Evolutionary conservation across 2,888 invertebrate genomes (phyloP).

Genomic region (Myopa tessellatipennis): DNA sequence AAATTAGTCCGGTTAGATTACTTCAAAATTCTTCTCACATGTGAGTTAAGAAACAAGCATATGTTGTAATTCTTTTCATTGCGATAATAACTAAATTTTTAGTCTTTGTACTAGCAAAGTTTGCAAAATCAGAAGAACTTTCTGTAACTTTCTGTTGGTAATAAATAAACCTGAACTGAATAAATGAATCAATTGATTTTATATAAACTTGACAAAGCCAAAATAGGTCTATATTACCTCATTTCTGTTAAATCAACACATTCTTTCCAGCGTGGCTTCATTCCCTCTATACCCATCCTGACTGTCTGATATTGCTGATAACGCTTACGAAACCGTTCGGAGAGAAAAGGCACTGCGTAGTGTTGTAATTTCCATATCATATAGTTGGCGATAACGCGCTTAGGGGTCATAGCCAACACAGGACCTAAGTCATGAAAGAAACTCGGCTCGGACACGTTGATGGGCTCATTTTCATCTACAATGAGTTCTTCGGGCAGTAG

Average conservation of each 20-base stretch:
- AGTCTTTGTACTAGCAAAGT: too few relatives aligned
- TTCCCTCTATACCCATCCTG: conserved; percentile 84
- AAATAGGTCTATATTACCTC: conserved; percentile 70
- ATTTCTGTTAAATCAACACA: conserved; percentile 84
- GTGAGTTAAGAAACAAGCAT: too few relatives aligned
- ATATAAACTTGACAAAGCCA: background rate
- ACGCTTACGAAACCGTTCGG: conserved; percentile 80
- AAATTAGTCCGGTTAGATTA: too few relatives aligned
- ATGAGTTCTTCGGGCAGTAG: conserved; percentile 76
- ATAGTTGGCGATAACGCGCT: conserved; percentile 85
- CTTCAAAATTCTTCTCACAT: too few relatives aligned
- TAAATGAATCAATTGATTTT: too few relatives aligned
- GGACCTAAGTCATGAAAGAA: conserved; percentile 82
- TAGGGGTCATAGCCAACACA: conserved; percentile 71
- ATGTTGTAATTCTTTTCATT: too few relatives aligned
- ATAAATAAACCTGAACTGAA: too few relatives aligned
- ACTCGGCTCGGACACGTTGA: conserved; percentile 87
- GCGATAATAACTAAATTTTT: too few relatives aligned
- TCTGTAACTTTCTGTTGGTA: too few relatives aligned
- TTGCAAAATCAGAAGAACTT: too few relatives aligned
- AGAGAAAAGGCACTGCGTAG: conserved; percentile 83
- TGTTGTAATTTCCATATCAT: conserved; percentile 91
- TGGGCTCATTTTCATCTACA: conserved; percentile 77
- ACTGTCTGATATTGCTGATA: conserved; percentile 85
- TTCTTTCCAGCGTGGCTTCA: conserved; percentile 92